A percentile compares a stretch with the other conserved stretches of the same genome.
phyloP scores from a whole-genome alignment of 1,140 invertebrate species.

The Sycophaga agraensis region DNA sequence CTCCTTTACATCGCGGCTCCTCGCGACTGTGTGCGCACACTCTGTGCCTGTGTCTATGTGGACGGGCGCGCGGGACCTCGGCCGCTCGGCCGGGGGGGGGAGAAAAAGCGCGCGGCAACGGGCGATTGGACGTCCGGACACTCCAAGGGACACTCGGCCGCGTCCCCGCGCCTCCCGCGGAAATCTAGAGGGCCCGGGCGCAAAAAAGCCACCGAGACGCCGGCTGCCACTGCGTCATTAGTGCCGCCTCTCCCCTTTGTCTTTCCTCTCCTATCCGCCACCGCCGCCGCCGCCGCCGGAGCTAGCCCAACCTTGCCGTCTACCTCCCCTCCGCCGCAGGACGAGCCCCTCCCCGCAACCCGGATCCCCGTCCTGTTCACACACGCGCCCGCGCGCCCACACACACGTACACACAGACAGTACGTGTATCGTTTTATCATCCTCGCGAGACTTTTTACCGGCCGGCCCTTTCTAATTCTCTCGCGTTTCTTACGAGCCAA shows the following conservation, averaged over 20 bases:
- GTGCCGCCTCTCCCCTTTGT: conserved; percentile 40
- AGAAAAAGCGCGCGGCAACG: background rate
- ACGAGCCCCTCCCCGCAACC: conserved; percentile 6
- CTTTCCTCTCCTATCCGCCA: conserved; percentile 27
- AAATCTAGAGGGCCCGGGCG: background rate
- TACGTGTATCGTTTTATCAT: too few species aligned
- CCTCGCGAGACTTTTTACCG: conserved; percentile 2
- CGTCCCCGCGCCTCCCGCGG: background rate
- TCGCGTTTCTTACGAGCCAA: conserved; percentile 7
- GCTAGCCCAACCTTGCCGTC: conserved; percentile 21
- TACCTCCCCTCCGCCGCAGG: background rate
- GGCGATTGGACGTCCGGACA: too few species aligned
- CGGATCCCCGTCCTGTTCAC: background rate
- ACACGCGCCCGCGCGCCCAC: too few species aligned
- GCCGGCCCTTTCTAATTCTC: conserved; percentile 23
- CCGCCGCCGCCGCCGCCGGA: conserved; percentile 1
- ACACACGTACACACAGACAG: too few species aligned
- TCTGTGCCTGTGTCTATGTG: too few species aligned
- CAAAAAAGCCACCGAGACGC: conserved; percentile 41
- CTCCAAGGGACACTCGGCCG: background rate
- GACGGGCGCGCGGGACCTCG: too few species aligned
- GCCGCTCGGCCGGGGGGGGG: too few species aligned
- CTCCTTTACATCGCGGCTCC: too few species aligned
- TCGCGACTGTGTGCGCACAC: too few species aligned
- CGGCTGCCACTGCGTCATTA: conserved; percentile 46